These are phyloP conservation scores for Turnix velox DNA, from an alignment of 2,113 vertebrate species.

Conservation along the genomic window DNA sequence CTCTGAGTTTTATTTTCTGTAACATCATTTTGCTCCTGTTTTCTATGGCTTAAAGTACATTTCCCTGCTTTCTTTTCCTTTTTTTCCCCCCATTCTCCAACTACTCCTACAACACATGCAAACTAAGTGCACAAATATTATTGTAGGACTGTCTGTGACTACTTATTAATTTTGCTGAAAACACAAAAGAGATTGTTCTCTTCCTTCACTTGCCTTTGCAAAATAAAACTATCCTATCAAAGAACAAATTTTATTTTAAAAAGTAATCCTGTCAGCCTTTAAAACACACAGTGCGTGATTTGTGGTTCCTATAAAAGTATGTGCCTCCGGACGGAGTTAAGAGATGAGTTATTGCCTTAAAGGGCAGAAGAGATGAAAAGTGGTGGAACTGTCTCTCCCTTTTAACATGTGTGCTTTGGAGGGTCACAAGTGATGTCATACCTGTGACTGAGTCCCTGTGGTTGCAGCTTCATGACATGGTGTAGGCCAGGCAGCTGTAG, in stretches of 20 bases:
- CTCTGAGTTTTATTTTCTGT: conserved; percentile 9
- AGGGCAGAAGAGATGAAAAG: conserved; percentile 1
- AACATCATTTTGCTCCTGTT: not conserved
- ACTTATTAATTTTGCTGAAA: not conserved
- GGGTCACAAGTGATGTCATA: not conserved
- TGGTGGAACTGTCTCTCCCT: not conserved
- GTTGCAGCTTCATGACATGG: not conserved
- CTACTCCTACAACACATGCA: not conserved
- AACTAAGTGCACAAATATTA: not conserved
- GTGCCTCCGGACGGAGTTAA: not conserved
- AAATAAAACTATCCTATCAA: not conserved
- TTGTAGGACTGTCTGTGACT: not conserved
- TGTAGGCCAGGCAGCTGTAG: not conserved
- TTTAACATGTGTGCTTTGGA: not conserved
- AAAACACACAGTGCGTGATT: conserved; percentile 33
- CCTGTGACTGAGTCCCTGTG: not conserved
- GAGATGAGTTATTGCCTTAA: not conserved
- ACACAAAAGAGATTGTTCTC: not conserved
- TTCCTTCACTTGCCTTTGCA: not conserved
- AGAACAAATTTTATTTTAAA: conserved; percentile 38
- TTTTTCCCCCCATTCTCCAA: not conserved
- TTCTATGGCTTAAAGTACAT: not conserved
- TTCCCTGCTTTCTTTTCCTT: not conserved
- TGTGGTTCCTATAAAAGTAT: conserved; percentile 47
- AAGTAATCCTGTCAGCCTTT: not conserved